Base-by-base conservation (phyloP, 1,140 invertebrate species). In the Lucilia cuprina region DNA sequence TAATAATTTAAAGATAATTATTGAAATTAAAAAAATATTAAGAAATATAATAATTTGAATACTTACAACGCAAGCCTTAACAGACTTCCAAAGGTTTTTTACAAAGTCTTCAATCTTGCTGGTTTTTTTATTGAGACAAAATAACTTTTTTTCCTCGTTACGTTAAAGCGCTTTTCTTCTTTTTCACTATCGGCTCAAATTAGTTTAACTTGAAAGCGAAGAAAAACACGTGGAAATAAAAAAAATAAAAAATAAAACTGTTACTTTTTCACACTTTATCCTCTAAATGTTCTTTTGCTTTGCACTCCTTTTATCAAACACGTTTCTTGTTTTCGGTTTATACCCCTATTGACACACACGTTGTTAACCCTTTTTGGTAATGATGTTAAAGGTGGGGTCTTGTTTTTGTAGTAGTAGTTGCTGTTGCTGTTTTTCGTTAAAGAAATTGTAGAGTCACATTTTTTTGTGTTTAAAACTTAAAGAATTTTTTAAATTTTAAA, bases 21-120 rank as follows among this genome's bases (percentile, higher is more conserved):
- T 7, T 55, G 7, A 41, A n/a, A n/a, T n/a, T n/a, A n/a, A n/a
- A n/a, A n/a, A n/a, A n/a, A n/a, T n/a, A n/a, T n/a, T 41, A 5
- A 41, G 35, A 55, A 3, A 9, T 75, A 41, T 60, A 83, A 75
- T n/a, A 83, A 34, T n/a, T 34, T 82, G 1, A 60, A 84, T 90
- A 91, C 90, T 91, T 85, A 91, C 90, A 91, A 91, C 86, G 88
- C 90, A 91, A 90, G 90, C 90, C 88, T 90, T 91, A 87, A 91
- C 89, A 86, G 90, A 91, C 90, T 91, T 90, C 90, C 90, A 91
- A 87, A 90, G 85, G 86, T 90, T 90, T 87, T 87, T 91, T 87
- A 87, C 90, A 87, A 91, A 89, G 87, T 89, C 89, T 91, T 91
- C 90, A 90, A 91, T 91, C 86, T 91, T 91, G 89, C 87, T 88